Percentiles rank a stretch among this genome's conserved stretches.
Evolutionary conservation across 1,140 invertebrate species (phyloP).

Genomic region (Eubasilissa regina): DNA sequence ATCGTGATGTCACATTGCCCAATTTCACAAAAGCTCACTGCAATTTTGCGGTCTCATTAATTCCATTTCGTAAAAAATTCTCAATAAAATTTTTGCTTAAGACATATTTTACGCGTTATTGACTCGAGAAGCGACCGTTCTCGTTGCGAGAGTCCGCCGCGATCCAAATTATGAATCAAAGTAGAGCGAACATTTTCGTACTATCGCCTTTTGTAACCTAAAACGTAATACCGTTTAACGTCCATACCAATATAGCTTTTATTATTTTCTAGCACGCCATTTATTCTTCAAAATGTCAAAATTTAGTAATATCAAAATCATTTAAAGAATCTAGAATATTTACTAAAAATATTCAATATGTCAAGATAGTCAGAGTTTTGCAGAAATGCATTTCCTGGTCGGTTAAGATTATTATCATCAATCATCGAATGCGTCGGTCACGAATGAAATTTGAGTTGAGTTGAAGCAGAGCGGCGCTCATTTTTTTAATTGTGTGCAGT

Average conservation of each 20-base stretch:
- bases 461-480: too few species aligned
- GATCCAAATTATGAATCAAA: slow-evolving; percentile 16
- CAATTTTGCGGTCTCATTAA: slow-evolving; percentile 46
- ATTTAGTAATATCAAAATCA: background rate
- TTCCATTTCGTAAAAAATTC: slow-evolving; percentile 45
- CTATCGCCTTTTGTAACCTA: slow-evolving; percentile 8
- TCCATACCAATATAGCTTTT: background rate
- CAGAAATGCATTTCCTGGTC: too few species aligned
- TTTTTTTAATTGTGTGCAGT: too few species aligned
- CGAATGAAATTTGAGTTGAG: too few species aligned
- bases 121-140: slow-evolving; percentile 16
- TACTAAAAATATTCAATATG: too few species aligned
- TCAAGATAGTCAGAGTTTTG: too few species aligned
- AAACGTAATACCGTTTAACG: background rate
- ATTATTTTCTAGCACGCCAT: too few species aligned
- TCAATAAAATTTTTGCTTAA: slow-evolving; percentile 9
- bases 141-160: background rate
- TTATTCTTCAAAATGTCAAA: background rate
- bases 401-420: too few species aligned
- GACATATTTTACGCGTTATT: slow-evolving; percentile 49
- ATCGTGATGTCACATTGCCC: slow-evolving; percentile 14
- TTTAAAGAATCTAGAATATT: background rate
- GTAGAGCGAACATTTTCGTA: slow-evolving; percentile 18
- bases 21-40: slow-evolving; percentile 13
- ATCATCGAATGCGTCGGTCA: too few species aligned